phyloP scores from a whole-genome alignment of 2,888 invertebrate species.

The Thysanoteuthis rhombus region DNA sequence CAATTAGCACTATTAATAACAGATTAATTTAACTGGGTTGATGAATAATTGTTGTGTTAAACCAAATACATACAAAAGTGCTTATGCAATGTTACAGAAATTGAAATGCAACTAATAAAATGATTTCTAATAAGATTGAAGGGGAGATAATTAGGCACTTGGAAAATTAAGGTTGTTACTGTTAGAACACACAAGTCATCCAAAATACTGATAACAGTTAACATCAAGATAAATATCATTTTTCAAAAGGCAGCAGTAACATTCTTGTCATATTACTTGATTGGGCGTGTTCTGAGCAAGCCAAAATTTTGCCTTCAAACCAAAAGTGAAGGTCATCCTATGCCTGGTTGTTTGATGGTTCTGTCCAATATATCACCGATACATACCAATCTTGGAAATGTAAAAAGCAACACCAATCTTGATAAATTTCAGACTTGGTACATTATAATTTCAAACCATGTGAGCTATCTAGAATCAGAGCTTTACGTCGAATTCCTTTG shows the following conservation, averaged over 20 bases:
- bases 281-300: background rate
- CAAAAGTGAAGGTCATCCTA: background rate
- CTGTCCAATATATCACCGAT: background rate
- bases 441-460: background rate
- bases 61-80: too few relatives aligned
- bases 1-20: background rate
- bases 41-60: too few relatives aligned
- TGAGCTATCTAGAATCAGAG: background rate
- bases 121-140: background rate
- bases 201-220: background rate
- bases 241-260: background rate
- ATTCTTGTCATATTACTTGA: background rate
- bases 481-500: background rate
- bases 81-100: background rate
- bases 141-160: background rate
- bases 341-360: background rate
- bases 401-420: background rate
- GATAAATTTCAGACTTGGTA: background rate
- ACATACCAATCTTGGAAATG: background rate
- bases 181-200: background rate
- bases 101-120: background rate
- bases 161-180: background rate
- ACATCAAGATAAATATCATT: background rate
- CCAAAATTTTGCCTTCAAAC: background rate
- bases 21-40: too few relatives aligned